A percentile compares a stretch with the other conserved stretches of the same genome.
Evolutionary conservation across 1,140 invertebrate species (phyloP).

Genomic region (Sweltsa coloradensis): DNA sequence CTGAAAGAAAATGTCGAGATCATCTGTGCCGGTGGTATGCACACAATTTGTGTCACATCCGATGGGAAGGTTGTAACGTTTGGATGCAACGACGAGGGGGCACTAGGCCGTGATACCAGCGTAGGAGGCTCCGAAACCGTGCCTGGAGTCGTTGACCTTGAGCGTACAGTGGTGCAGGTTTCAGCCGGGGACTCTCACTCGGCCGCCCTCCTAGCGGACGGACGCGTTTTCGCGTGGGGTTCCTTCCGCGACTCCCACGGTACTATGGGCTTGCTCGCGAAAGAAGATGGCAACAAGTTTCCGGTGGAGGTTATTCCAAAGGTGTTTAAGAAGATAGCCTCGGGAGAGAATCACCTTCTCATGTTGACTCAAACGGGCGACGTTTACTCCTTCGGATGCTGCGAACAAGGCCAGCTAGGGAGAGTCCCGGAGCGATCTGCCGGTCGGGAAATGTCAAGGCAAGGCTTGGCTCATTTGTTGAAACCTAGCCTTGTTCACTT

Average conservation of each 20-base stretch:
- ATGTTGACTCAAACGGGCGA: conserved; percentile 60
- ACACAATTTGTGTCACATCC: conserved; percentile 72
- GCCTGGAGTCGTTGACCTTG: conserved; percentile 50
- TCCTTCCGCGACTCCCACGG: conserved; percentile 81
- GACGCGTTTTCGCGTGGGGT: conserved; percentile 80
- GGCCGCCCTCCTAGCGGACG: conserved; percentile 72
- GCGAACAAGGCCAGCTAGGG: conserved; percentile 84
- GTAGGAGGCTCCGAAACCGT: conserved; percentile 61
- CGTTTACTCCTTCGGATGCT: conserved; percentile 81
- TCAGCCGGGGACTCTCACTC: conserved; percentile 89
- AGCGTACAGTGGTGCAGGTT: conserved; percentile 54
- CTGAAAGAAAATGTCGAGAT: conserved; percentile 54
- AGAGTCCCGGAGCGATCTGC: conserved; percentile 57
- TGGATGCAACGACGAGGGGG: conserved; percentile 93
- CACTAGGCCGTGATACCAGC: conserved; percentile 67
- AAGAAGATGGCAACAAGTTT: conserved; percentile 46
- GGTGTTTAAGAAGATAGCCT: conserved; percentile 58
- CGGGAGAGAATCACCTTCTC: conserved; percentile 79
- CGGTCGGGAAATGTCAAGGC: conserved; percentile 54
- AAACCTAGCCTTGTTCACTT: conserved; percentile 40
- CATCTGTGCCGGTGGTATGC: conserved; percentile 83
- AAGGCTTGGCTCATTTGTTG: conserved; percentile 52
- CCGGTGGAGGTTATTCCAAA: conserved; percentile 47
- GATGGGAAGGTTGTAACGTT: conserved; percentile 75
- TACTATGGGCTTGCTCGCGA: conserved; percentile 71